phyloP scores from a whole-genome alignment of 1,140 invertebrate species.

The Pogonus chalceus region DNA sequence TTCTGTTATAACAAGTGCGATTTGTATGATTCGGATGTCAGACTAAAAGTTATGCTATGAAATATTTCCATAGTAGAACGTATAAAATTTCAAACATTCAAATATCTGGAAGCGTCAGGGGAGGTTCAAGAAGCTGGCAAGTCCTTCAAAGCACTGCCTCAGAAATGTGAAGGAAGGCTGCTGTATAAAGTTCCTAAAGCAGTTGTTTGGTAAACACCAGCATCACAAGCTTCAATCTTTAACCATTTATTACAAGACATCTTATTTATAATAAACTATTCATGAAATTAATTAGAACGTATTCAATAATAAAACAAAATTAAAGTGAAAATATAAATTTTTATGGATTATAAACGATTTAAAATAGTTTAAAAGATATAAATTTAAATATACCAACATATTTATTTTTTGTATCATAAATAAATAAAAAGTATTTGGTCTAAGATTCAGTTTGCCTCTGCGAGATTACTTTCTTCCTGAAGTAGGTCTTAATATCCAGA shows the following conservation, averaged over 20 bases:
- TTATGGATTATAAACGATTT: no score
- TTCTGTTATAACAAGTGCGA: background rate
- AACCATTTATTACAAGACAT: no score
- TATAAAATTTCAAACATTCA: conserved; percentile 1
- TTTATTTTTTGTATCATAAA: no score
- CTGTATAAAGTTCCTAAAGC: background rate
- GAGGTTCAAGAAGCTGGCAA: background rate
- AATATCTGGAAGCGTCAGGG: background rate
- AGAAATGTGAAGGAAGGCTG: background rate
- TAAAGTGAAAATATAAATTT: no score
- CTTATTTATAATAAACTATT: no score
- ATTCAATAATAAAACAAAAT: no score
- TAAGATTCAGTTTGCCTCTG: no score
- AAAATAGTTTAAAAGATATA: no score
- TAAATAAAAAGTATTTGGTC: no score
- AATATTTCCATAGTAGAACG: background rate
- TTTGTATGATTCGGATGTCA: conserved; percentile 5
- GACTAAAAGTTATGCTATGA: background rate
- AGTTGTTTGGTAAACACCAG: background rate
- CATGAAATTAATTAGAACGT: no score
- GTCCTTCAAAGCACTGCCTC: no score
- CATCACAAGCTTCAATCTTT: background rate
- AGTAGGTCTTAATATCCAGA: background rate
- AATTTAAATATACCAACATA: no score
- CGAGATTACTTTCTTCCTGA: conserved; percentile 5